phyloP scores from a whole-genome alignment of 2,113 vertebrate species.

The Pseudopodoces humilis region DNA sequence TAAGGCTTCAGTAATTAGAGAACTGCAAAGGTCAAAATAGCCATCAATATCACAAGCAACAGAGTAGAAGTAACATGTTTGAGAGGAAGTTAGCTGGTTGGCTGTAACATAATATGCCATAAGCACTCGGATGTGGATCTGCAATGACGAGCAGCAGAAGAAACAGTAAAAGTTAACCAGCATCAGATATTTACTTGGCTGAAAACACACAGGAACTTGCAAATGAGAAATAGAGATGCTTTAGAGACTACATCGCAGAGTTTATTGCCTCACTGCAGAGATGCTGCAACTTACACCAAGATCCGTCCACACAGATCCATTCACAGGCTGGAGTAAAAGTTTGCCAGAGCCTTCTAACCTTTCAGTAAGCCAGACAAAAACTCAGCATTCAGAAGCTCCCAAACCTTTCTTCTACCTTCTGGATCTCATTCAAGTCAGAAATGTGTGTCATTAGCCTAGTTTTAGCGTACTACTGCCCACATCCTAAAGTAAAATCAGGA shows the following conservation, averaged over 20 bases:
- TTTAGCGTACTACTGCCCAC: not conserved
- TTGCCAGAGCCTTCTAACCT: not conserved
- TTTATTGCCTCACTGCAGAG: not conserved
- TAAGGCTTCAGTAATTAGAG: slow-evolving; percentile 62
- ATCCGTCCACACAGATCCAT: not conserved
- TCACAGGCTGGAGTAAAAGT: not conserved
- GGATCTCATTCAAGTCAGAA: not conserved
- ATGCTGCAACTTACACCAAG: not conserved
- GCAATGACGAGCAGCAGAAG: not conserved
- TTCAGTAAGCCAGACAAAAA: not conserved
- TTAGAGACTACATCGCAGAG: not conserved
- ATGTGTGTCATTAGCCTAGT: not conserved
- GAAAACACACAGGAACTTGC: not conserved
- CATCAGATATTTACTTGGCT: not conserved
- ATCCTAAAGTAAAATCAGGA: not conserved
- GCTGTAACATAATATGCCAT: slow-evolving; percentile 21
- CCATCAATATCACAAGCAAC: slow-evolving; percentile 66
- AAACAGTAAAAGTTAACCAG: not conserved
- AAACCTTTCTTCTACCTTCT: not conserved
- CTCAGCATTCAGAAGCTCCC: not conserved
- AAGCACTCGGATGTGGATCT: not conserved
- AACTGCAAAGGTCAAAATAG: slow-evolving; percentile 63
- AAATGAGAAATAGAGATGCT: not conserved
- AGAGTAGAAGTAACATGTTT: slow-evolving; percentile 65
- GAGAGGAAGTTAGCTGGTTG: slow-evolving; percentile 60